Evolutionary conservation across 2,113 vertebrate genomes (phyloP).

Genomic region (Aramus guarauna): DNA sequence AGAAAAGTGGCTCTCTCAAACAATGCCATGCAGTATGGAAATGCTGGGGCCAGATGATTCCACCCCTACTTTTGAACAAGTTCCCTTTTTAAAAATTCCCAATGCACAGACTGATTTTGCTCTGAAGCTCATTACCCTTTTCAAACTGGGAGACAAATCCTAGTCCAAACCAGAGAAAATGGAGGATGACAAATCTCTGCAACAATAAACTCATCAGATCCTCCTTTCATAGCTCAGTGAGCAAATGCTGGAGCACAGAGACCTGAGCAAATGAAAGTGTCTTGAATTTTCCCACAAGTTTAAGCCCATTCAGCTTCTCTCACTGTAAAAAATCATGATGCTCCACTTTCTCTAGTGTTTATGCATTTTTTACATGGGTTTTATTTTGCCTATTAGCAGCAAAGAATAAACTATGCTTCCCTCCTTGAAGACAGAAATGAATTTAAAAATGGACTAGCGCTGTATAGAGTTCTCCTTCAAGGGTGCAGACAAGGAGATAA

Average conservation of each 20-base stretch:
- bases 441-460: background rate
- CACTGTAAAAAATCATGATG: background rate
- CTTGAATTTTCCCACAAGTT: background rate
- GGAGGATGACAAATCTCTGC: background rate
- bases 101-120: background rate
- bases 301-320: background rate
- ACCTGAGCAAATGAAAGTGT: background rate
- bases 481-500: background rate
- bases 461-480: background rate
- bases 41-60: background rate
- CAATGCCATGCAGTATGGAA: background rate
- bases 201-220: background rate
- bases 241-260: background rate
- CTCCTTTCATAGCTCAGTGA: background rate
- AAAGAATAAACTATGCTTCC: background rate
- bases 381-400: background rate
- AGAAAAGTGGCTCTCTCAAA: background rate
- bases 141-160: background rate
- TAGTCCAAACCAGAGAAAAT: background rate
- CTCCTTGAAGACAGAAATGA: background rate
- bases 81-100: background rate
- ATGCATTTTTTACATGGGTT: rapidly evolving
- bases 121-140: background rate
- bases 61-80: background rate
- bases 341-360: background rate